Percentiles rank a stretch among this genome's conserved stretches.
Conservation (phyloP, 2,113 vertebrate genomes). For the Clarias macrocephalus region DNA sequence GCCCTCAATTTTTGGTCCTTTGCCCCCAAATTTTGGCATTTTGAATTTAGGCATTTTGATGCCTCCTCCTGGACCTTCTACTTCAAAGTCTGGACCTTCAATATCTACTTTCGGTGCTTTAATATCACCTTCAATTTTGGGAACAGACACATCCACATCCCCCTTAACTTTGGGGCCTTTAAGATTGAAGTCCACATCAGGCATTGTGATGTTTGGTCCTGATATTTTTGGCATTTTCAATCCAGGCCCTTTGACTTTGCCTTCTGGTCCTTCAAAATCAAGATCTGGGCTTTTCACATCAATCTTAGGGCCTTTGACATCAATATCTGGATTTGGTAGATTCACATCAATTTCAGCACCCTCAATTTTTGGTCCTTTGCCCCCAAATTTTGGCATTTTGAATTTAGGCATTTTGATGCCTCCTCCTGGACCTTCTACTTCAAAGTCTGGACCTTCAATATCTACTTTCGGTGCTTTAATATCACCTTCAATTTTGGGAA, state of each 20-base stretch:
- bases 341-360: not conserved
- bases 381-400: conserved; percentile 22
- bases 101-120: conserved; percentile 62
- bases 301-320: conserved; percentile 28
- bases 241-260: conserved; percentile 58
- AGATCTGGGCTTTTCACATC: conserved; percentile 39
- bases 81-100: conserved; percentile 59
- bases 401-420: conserved; percentile 24
- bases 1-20: conserved; percentile 56
- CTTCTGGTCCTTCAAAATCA: conserved; percentile 50
- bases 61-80: conserved; percentile 59
- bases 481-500: conserved; percentile 18
- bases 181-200: conserved; percentile 56
- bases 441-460: not conserved
- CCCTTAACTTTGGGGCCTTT: conserved; percentile 55
- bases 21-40: conserved; percentile 52
- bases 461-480: conserved; percentile 8
- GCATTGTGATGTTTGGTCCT: conserved; percentile 64
- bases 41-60: conserved; percentile 60
- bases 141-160: conserved; percentile 31
- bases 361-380: conserved; percentile 20
- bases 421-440: conserved; percentile 7
- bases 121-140: conserved; percentile 30
- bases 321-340: not conserved
- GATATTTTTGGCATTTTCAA: conserved; percentile 72